Evolutionary conservation across 2,797 vertebrate genomes (phyloP).

Genomic region (Aeoliscus strigatus): DNA sequence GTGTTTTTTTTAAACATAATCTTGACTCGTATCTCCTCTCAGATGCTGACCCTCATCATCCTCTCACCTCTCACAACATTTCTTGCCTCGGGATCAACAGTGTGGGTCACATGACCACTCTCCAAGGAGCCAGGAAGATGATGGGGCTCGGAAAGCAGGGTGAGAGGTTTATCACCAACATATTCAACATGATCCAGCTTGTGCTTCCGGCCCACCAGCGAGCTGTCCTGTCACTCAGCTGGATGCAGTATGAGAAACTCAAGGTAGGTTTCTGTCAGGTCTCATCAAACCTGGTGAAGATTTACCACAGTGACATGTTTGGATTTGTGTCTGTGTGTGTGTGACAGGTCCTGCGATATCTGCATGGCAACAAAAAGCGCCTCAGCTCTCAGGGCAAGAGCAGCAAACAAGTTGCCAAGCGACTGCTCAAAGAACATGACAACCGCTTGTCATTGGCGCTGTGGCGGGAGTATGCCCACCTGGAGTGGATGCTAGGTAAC

Average conservation of each 20-base stretch:
- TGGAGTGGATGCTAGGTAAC: conserved; percentile 93
- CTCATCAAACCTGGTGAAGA: no score
- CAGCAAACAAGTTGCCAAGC: conserved; percentile 87
- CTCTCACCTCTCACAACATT: conserved; percentile 71
- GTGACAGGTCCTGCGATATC: conserved; percentile 78
- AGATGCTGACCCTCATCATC: conserved; percentile 64
- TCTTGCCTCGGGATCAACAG: conserved; percentile 71
- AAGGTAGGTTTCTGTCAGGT: conserved; percentile 74
- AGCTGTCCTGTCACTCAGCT: conserved; percentile 74
- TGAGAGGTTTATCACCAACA: conserved; percentile 83
- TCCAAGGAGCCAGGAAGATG: conserved; percentile 65
- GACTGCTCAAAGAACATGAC: conserved; percentile 88
- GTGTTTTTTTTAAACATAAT: no score
- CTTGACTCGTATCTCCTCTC: background rate
- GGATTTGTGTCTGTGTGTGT: conserved; percentile 5
- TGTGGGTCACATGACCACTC: conserved; percentile 79
- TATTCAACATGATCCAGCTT: conserved; percentile 76
- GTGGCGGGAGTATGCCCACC: conserved; percentile 87
- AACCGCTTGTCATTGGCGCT: conserved; percentile 82
- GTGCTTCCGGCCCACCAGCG: conserved; percentile 75
- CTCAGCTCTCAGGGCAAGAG: conserved; percentile 85
- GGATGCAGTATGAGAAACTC: conserved; percentile 86
- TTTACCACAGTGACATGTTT: background rate
- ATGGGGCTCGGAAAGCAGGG: conserved; percentile 81
- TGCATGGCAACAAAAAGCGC: conserved; percentile 81